These are phyloP conservation scores for Conus canariensis DNA, from an alignment of 2,888 invertebrate species.

Conservation along the genomic window DNA sequence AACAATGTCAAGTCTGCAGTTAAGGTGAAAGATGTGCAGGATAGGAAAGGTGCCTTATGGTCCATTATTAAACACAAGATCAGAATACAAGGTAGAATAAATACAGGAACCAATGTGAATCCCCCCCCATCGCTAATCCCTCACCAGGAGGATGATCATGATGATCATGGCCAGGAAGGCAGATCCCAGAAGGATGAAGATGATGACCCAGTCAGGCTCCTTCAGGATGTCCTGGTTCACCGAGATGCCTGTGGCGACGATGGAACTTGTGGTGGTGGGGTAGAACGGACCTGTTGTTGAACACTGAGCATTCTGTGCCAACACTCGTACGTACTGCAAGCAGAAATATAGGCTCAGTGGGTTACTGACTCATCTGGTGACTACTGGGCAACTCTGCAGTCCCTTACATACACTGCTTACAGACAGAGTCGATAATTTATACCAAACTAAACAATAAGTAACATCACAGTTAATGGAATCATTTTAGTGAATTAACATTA, in stretches of 20 bases:
- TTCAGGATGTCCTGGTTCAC: slow-evolving; percentile 73
- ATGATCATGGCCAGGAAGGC: slow-evolving; percentile 71
- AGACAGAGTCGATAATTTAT: too few species aligned
- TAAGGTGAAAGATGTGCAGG: too few species aligned
- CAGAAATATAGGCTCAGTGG: neutral
- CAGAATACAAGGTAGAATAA: too few species aligned
- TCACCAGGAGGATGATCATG: slow-evolving; percentile 73
- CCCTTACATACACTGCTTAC: too few species aligned
- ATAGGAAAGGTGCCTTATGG: too few species aligned
- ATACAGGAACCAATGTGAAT: too few species aligned
- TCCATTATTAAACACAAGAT: too few species aligned
- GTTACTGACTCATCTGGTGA: too few species aligned
- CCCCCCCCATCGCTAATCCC: slow-evolving; percentile 31
- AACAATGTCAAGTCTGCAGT: too few species aligned
- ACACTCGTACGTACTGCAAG: slow-evolving; percentile 74
- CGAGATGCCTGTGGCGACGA: slow-evolving; percentile 71
- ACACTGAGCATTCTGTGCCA: slow-evolving; percentile 73
- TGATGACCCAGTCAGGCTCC: slow-evolving; percentile 76
- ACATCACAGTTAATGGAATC: too few species aligned
- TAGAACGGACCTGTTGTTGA: slow-evolving; percentile 75
- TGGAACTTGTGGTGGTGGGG: slow-evolving; percentile 72
- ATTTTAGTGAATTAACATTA: too few species aligned
- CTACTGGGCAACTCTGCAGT: neutral
- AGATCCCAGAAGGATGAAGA: slow-evolving; percentile 70
- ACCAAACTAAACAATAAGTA: too few species aligned